phyloP scores from a whole-genome alignment of 2,797 vertebrate species.

The Uromys caudimaculatus region DNA sequence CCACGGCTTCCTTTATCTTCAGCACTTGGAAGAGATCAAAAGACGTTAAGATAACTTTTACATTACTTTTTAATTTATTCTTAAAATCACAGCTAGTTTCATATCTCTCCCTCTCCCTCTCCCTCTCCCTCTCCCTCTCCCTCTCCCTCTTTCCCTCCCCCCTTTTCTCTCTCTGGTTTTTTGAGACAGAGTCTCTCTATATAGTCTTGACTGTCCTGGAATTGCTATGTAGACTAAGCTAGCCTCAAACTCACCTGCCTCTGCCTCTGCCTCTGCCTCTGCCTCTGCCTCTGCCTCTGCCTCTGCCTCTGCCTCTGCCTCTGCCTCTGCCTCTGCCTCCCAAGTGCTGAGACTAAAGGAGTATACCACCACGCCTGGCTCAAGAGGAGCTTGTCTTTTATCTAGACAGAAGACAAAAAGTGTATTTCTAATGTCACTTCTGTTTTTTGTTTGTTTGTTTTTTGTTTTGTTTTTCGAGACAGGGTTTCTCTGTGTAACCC shows the following conservation, averaged over 20 bases:
- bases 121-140: too few relatives aligned
- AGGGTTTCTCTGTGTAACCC: too few relatives aligned
- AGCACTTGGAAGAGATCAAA: not conserved
- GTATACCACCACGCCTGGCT: too few relatives aligned
- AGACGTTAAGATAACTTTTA: not conserved
- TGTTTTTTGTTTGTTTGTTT: too few relatives aligned
- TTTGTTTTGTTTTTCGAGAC: too few relatives aligned
- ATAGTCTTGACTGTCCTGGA: not conserved
- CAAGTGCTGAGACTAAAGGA: not conserved
- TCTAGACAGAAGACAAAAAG: not conserved
- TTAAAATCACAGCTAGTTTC: not conserved
- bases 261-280: not conserved
- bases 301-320: not conserved
- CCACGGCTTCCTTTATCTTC: not conserved
- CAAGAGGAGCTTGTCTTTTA: not conserved
- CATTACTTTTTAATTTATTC: not conserved
- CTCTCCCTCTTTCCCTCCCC: not conserved
- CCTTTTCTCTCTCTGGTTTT: accelerated
- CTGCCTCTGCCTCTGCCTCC: not conserved
- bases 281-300: not conserved
- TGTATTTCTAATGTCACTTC: not conserved
- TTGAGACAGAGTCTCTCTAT: not conserved
- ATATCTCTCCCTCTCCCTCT: not conserved
- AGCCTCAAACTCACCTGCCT: too few relatives aligned
- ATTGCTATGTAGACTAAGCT: not conserved